phyloP scores from a whole-genome alignment of 2,113 vertebrate species.

The Notarius lentiginosus region DNA sequence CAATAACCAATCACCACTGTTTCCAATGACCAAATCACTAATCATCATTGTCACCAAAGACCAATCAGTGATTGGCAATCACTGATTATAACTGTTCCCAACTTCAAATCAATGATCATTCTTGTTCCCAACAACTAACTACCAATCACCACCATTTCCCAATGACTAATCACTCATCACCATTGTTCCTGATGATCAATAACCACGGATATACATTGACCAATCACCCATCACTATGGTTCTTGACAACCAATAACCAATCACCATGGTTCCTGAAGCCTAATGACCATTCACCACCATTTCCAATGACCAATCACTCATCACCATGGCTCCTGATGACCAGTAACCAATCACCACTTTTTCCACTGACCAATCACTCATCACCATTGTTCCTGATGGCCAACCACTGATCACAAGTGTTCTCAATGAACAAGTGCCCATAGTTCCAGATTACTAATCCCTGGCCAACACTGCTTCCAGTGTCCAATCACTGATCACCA shows the following conservation, averaged over 20 bases:
- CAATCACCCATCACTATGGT: too few relatives aligned
- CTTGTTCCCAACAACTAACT: too few relatives aligned
- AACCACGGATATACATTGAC: too few relatives aligned
- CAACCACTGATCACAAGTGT: not conserved
- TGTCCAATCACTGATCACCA: not conserved
- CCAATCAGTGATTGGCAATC: too few relatives aligned
- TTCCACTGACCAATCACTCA: not conserved
- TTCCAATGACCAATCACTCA: not conserved
- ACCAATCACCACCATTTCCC: too few relatives aligned
- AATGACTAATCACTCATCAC: not conserved
- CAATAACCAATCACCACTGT: too few relatives aligned
- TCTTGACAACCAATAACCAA: not conserved
- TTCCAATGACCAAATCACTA: too few relatives aligned
- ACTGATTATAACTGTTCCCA: too few relatives aligned
- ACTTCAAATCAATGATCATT: too few relatives aligned
- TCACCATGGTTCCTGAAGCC: too few relatives aligned
- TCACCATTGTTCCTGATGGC: not conserved
- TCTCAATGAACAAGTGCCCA: not conserved
- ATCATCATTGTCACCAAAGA: too few relatives aligned
- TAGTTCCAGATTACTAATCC: not conserved
- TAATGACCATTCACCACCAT: not conserved
- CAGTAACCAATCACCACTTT: not conserved
- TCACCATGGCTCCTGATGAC: not conserved
- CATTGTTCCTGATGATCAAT: not conserved
- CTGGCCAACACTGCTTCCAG: not conserved